Evolutionary conservation across 2,888 invertebrate genomes (phyloP), one percentile per base, ranked within the genome.

Genomic region (Cacoxenus indagator): DNA sequence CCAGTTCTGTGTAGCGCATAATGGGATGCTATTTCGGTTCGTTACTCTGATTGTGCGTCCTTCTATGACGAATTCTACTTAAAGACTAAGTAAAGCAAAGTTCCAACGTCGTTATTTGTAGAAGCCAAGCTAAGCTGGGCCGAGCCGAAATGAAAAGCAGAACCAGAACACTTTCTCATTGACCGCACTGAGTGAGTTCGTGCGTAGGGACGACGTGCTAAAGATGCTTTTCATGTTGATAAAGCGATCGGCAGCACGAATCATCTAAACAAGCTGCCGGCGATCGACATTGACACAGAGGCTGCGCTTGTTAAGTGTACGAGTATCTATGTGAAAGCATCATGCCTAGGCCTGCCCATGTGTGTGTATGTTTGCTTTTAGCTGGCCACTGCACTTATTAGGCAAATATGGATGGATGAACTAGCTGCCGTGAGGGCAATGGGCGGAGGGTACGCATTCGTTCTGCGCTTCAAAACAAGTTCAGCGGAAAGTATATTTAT

Each of bases 91-190:
- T 14, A 17, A 24, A 22, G 8, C 24, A 6, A 62, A 14, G 24
- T 43, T 62, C n/a, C n/a, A 11, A n/a, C 22, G 26, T 31, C 45
- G 26, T 24, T 62, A 62, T 62, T 62, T 62, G 61, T 62, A 62
- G 43, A 45, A n/a, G n/a, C n/a, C n/a, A n/a, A n/a, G n/a, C n/a
- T 48, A 24, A 4, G 19, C 43, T 26, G 6, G 24, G 43, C 55
- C 2, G 26, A 51, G 19, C 9, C 14, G 27, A 55, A 27, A 27
- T 27, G 26, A 55, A 27, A 27, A 24, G 26, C 9, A 17, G 17
- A 55, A 55, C 55, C 24, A 55, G 55, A 55, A 55, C 55, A 55
- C 55, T 55, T 55, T 55, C 26, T 26, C 55, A 27, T 19, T 11
- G 26, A 22, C 9, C 14, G 9, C 55, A 26, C 26, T 55, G 14